Conservation (phyloP, 2,888 invertebrate genomes). For the Pandemis cinnamomeana region DNA sequence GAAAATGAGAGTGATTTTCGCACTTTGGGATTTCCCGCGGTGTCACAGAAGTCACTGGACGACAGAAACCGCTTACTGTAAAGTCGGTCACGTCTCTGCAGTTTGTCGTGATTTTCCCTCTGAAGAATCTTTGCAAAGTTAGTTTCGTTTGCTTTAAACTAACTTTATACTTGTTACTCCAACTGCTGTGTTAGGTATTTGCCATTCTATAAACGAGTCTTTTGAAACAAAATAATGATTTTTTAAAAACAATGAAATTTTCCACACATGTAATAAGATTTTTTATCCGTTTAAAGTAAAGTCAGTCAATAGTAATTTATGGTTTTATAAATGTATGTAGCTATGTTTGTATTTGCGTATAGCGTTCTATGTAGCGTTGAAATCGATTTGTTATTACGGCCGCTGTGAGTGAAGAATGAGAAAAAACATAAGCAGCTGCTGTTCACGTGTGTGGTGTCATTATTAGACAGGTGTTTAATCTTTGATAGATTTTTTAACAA, state of each 20-base stretch:
- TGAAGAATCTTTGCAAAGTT: slow-evolving; percentile 16
- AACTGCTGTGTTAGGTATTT: not conserved
- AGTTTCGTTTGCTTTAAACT: slow-evolving; percentile 14
- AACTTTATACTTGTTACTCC: slow-evolving; percentile 12
- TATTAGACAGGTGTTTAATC: no score
- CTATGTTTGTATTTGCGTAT: no score
- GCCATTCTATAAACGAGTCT: not conserved
- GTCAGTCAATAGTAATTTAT: no score
- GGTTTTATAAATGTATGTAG: no score
- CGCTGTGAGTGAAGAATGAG: no score
- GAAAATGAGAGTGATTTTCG: not conserved
- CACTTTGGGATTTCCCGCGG: not conserved
- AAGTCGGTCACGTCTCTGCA: slow-evolving; percentile 29
- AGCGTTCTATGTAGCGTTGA: no score
- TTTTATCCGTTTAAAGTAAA: no score
- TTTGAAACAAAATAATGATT: not conserved
- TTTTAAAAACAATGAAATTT: not conserved
- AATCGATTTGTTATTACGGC: no score
- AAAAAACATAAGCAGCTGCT: no score
- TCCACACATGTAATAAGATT: no score
- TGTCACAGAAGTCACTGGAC: slow-evolving; percentile 16
- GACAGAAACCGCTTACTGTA: slow-evolving; percentile 28
- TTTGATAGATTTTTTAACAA: no score
- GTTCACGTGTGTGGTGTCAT: no score
- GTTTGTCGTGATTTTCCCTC: slow-evolving; percentile 31